phyloP scores from a whole-genome alignment of 1,140 invertebrate species.

The Camponotus vicinus region DNA sequence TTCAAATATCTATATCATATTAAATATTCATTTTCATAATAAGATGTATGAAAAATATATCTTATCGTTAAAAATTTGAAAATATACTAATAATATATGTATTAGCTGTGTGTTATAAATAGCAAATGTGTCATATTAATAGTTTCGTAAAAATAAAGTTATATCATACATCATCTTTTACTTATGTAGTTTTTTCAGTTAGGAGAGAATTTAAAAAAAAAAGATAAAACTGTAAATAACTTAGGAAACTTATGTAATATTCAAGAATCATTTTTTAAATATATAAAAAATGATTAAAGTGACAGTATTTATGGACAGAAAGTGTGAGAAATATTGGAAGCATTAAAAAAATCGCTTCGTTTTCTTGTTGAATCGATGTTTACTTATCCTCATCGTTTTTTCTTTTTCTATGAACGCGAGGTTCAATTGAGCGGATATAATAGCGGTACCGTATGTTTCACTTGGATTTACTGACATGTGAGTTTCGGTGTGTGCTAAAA shows the following conservation, averaged over 20 bases:
- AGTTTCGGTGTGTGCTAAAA: slow-evolving; percentile 67
- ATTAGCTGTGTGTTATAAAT: background rate
- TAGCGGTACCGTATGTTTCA: slow-evolving; percentile 71
- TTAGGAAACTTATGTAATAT: background rate
- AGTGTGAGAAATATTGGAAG: background rate
- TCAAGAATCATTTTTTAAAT: background rate
- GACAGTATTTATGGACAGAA: background rate
- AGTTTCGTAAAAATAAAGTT: background rate
- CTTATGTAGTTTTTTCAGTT: background rate
- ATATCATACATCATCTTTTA: background rate
- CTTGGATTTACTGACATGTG: slow-evolving; percentile 71
- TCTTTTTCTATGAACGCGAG: slow-evolving; percentile 68
- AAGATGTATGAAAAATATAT: background rate
- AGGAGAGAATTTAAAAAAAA: background rate
- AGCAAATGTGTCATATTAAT: background rate
- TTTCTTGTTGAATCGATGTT: slow-evolving; percentile 53
- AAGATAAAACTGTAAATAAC: background rate
- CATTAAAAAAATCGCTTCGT: slow-evolving; percentile 27
- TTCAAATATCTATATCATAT: slow-evolving; percentile 60
- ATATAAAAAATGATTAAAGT: background rate
- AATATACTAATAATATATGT: background rate
- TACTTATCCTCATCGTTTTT: slow-evolving; percentile 62
- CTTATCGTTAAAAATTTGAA: background rate
- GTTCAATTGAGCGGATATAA: slow-evolving; percentile 73
- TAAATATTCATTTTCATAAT: background rate